phyloP scores from a whole-genome alignment of 2,888 invertebrate genomes.

The Mesochorus sp. region DNA sequence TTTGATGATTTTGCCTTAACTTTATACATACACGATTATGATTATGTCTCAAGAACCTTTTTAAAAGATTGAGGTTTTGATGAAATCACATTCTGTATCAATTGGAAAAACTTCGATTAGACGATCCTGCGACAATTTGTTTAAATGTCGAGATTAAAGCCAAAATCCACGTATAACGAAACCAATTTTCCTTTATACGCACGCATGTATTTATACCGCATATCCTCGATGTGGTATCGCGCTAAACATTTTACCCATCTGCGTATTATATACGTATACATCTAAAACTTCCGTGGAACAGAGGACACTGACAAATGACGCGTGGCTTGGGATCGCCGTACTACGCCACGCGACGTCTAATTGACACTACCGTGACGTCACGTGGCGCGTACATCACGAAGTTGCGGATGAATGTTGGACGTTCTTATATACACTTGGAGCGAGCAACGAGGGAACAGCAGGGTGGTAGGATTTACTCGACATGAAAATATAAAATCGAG shows the following conservation, averaged over 20 bases:
- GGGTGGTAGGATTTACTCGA: not conserved
- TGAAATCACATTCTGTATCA: too few relatives aligned
- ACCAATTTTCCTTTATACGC: not conserved
- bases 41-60: too few relatives aligned
- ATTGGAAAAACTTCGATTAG: too few relatives aligned
- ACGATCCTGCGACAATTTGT: too few relatives aligned
- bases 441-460: slow-evolving; percentile 3
- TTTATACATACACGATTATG: too few relatives aligned
- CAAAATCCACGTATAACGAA: not conserved
- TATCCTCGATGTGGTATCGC: not conserved
- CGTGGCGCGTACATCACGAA: slow-evolving; percentile 73
- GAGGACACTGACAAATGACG: slow-evolving; percentile 79
- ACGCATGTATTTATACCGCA: not conserved
- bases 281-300: not conserved
- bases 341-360: slow-evolving; percentile 80
- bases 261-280: not conserved
- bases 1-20: too few relatives aligned
- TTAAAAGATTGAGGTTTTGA: too few relatives aligned
- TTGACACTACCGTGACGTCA: slow-evolving; percentile 81
- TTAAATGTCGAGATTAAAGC: too few relatives aligned
- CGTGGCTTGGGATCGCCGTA: slow-evolving; percentile 73
- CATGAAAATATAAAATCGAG: slow-evolving; percentile 52
- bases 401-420: slow-evolving; percentile 61
- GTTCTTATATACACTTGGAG: slow-evolving; percentile 26
- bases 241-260: not conserved